Conservation (phyloP, 2,888 invertebrate species). For the Axea sp. region DNA sequence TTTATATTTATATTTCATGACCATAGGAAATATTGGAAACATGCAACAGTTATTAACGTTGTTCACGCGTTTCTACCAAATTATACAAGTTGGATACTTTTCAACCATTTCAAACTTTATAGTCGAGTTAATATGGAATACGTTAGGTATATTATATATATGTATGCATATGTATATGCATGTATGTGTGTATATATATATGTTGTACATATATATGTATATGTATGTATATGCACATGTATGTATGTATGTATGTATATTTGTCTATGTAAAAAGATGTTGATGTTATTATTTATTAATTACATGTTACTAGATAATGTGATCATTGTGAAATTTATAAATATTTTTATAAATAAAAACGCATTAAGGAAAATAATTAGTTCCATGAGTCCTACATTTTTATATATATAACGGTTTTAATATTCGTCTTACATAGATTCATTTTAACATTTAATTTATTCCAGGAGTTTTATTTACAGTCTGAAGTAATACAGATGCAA, state of each 20-base stretch:
- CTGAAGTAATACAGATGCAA: constrained; percentile 70
- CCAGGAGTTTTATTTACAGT: constrained; percentile 75
- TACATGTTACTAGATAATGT: constrained; percentile 61
- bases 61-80: no score
- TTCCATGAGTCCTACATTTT: constrained; percentile 7
- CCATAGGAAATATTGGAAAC: no score
- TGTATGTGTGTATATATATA: neutral
- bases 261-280: constrained; percentile 41
- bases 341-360: constrained; percentile 69
- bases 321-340: constrained; percentile 67
- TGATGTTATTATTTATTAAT: constrained; percentile 60
- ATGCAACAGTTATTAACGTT: no score
- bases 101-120: no score
- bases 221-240: neutral
- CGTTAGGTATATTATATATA: constrained; percentile 1
- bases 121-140: constrained; percentile 45
- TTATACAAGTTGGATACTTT: no score
- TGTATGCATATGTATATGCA: neutral
- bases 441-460: constrained; percentile 60
- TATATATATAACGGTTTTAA: no score
- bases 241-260: constrained; percentile 17
- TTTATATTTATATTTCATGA: constrained; percentile 11
- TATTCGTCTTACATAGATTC: no score
- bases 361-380: neutral
- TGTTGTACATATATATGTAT: constrained; percentile 1